phyloP scores from a whole-genome alignment of 2,888 invertebrate genomes.

The Acanthosoma haemorrhoidale region DNA sequence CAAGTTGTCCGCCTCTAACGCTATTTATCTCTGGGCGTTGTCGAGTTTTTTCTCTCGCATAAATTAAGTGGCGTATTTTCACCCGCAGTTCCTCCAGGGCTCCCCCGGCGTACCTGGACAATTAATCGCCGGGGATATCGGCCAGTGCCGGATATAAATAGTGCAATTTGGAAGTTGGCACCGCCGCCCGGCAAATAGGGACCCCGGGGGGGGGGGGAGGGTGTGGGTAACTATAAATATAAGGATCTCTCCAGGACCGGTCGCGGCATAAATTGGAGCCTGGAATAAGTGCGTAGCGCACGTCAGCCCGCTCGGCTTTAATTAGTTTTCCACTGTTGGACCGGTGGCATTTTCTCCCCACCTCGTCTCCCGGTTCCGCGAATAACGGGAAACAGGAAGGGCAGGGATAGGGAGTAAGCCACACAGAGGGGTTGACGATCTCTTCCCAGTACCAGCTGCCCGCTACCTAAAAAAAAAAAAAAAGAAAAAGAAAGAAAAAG shows the following conservation, averaged over 20 bases:
- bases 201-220: too few species aligned
- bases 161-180: background rate
- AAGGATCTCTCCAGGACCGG: background rate
- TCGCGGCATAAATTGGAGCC: background rate
- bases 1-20: too few species aligned
- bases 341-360: background rate
- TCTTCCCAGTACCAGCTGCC: background rate
- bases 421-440: background rate
- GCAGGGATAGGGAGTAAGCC: constrained; percentile 8
- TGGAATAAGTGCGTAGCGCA: constrained; percentile 14
- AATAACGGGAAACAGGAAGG: constrained; percentile 12
- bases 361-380: background rate
- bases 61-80: too few species aligned
- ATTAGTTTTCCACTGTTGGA: too few species aligned
- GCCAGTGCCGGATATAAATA: background rate
- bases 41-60: too few species aligned
- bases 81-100: too few species aligned
- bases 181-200: too few species aligned
- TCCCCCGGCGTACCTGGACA: too few species aligned
- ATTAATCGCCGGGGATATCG: too few species aligned
- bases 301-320: background rate
- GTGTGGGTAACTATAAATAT: background rate
- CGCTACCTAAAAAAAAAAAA: background rate
- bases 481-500: background rate
- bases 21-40: too few species aligned